Base-by-base conservation (phyloP, 2,797 vertebrate genomes). In the Nannoperca australis region DNA sequence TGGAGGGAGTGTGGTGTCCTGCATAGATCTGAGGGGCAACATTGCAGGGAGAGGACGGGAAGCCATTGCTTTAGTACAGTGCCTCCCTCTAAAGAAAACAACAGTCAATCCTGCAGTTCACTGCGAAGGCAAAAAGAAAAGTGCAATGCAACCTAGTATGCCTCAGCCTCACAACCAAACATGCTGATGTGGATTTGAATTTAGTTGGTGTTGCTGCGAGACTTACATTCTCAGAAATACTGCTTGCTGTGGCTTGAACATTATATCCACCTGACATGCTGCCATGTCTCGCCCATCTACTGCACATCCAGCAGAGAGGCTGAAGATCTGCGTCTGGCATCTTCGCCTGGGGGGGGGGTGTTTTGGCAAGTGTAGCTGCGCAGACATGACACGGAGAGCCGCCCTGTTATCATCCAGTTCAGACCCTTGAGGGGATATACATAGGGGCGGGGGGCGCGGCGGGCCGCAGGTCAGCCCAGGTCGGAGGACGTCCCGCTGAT, bases 401-500 rank as follows among this genome's bases (percentile, higher is more conserved):
- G 22, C 36, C 64, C 34, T 32, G 44, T 58, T 50, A 60, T 49
- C 24, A 14, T 17, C 63, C 50, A 54, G 36, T 34, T 50, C 30
- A 58, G 30, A 36, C 73, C 68, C 56, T 61, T 1, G 1, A 40
- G 14, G 54, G 58, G 70, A 53, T 51, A 38, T 20, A 55, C 27
- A 22, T 27, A 1, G 24, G 24, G 44, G 9, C 0, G 24, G 27
- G 34, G 5, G 18, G 44, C 0, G 2, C 0, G n/a, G 17, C 10
- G 51, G 62, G 20, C 3, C 3, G 0, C 84, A 2, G 90, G 91
- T 89, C 95, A 98, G 58, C 91, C 92, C 87, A 95, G 91, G 58
- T 97, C 94, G 7, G 95, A 83, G 11, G 96, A 94, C 0, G 95
- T 99, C 74, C 97, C 98, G 0, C 98, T 99, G 93, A 99, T 99